Conservation (phyloP, 2,113 vertebrate genomes). For the Spermophilus dauricus region DNA sequence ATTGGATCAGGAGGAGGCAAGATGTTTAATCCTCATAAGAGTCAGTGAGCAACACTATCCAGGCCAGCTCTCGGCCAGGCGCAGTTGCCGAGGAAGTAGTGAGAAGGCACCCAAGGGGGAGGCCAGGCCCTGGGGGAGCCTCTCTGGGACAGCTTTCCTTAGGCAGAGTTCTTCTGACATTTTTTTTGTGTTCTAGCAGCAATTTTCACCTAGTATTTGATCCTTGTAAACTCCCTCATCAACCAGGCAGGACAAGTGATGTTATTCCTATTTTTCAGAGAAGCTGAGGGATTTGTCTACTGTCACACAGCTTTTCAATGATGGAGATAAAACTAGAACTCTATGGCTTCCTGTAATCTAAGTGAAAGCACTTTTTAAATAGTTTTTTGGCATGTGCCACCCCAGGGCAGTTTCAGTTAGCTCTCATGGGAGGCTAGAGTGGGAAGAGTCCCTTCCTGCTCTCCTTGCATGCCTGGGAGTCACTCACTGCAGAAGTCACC, state of each 20-base stretch:
- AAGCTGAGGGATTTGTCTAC: not conserved
- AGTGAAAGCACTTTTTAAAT: not conserved
- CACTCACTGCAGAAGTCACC: not conserved
- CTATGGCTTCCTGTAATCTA: not conserved
- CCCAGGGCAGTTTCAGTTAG: not conserved
- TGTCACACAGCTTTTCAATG: not conserved
- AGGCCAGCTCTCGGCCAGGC: not conserved
- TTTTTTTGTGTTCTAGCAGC: not conserved
- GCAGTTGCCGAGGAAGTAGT: not conserved
- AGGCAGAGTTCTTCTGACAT: not conserved
- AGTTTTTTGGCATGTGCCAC: not conserved
- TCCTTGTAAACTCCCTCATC: not conserved
- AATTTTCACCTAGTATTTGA: not conserved
- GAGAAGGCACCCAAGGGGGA: not conserved
- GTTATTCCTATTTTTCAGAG: not conserved
- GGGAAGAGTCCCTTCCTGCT: not conserved
- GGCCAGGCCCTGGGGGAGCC: rapidly evolving
- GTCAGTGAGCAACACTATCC: not conserved
- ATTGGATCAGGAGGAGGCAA: not conserved
- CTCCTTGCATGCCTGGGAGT: slow-evolving; percentile 29
- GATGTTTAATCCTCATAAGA: not conserved
- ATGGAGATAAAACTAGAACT: not conserved
- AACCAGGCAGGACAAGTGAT: not conserved
- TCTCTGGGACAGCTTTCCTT: not conserved
- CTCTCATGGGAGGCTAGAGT: not conserved